Evolutionary conservation across 2,888 invertebrate genomes (phyloP).

Genomic region (Rapana venosa): DNA sequence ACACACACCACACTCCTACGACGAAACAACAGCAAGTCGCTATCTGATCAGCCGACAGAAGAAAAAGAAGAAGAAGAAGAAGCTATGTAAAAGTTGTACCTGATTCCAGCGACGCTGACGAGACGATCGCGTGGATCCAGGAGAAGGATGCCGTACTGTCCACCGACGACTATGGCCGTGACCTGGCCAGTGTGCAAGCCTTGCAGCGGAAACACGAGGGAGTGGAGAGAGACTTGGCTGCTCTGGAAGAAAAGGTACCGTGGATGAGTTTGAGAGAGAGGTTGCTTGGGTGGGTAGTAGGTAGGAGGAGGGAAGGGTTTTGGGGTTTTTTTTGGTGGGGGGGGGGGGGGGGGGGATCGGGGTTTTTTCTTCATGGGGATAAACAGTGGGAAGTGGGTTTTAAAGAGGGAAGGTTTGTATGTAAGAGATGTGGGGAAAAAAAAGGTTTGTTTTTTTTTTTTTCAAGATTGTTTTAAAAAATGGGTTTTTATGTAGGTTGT

Average conservation of each 20-base stretch:
- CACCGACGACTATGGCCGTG: constrained; percentile 97
- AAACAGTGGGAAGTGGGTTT: no score
- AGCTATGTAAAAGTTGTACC: not conserved
- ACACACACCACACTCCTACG: no score
- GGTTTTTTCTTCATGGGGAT: not conserved
- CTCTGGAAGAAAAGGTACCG: constrained; percentile 92
- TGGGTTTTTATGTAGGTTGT: not conserved
- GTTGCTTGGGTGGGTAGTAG: no score
- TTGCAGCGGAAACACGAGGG: constrained; percentile 97
- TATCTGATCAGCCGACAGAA: no score
- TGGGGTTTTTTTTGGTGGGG: not conserved
- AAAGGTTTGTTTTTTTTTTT: not conserved
- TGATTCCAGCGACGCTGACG: constrained; percentile 91
- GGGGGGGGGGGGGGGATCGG: not conserved
- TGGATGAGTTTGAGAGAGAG: no score
- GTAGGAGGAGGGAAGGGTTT: not conserved
- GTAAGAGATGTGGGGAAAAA: no score
- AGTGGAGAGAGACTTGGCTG: constrained; percentile 97
- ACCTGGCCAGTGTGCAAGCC: constrained; percentile 97
- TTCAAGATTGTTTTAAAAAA: not conserved
- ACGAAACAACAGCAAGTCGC: no score
- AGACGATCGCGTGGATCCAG: constrained; percentile 99
- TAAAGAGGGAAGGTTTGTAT: no score
- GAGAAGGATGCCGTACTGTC: constrained; percentile 98
- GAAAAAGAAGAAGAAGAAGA: no score